Percentiles rank a stretch among this genome's conserved stretches.
Evolutionary conservation across 30 jellyfish, hydroid and myxozoan genomes (phyloP).

Genomic region (Hydractinia echinata): DNA sequence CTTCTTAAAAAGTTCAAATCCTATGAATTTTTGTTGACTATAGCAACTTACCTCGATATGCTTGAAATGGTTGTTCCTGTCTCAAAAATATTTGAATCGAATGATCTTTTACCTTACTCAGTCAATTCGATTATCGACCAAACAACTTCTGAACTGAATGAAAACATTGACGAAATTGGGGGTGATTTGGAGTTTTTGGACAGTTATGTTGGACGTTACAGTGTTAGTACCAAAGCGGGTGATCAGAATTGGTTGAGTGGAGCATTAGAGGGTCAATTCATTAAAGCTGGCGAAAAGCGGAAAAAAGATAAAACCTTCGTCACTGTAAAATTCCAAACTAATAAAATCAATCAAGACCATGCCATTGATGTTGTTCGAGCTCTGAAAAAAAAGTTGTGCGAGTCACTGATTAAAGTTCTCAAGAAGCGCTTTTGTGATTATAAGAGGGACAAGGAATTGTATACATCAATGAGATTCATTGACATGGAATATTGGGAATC

Average conservation of each 20-base stretch:
- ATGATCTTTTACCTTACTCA: slow-evolving; percentile 34
- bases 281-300: slow-evolving; percentile 39
- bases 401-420: slow-evolving; percentile 13
- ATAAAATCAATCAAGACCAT: slow-evolving; percentile 4
- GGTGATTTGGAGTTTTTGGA: slow-evolving; percentile 2
- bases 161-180: slow-evolving; percentile 27
- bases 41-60: slow-evolving; percentile 27
- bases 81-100: slow-evolving; percentile 42
- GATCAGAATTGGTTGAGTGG: too few relatives aligned
- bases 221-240: background rate
- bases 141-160: slow-evolving; percentile 9
- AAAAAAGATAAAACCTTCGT: slow-evolving; percentile 20
- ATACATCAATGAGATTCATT: slow-evolving; percentile 28
- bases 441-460: slow-evolving; percentile 18
- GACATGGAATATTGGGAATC: slow-evolving; percentile 29
- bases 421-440: slow-evolving; percentile 13
- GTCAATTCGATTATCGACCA: slow-evolving; percentile 29
- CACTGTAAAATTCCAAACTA: slow-evolving; percentile 20
- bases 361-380: background rate
- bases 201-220: background rate
- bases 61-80: slow-evolving; percentile 38
- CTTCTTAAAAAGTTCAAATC: too few relatives aligned
- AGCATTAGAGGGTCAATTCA: slow-evolving; percentile 11
- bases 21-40: too few relatives aligned
- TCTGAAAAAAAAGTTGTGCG: background rate